Evolutionary conservation across 2,797 vertebrate species (phyloP).

Genomic region (Mycteria americana): DNA sequence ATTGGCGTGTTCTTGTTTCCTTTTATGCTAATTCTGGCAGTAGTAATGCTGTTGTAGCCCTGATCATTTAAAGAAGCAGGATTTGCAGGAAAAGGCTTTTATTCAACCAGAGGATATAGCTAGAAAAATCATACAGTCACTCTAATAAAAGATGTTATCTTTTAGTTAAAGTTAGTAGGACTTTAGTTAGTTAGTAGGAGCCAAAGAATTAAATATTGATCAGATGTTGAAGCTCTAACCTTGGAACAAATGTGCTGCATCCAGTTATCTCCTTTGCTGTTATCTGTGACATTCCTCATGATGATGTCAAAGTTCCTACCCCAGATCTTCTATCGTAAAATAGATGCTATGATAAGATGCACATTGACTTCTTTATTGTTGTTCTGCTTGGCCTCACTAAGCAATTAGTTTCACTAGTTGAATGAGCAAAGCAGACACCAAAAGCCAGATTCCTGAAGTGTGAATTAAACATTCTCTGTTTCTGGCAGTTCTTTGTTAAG

Average conservation of each 20-base stretch:
- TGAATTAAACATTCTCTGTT: background rate
- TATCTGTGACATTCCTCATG: background rate
- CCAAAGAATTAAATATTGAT: constrained; percentile 27
- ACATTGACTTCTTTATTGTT: background rate
- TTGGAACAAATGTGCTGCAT: background rate
- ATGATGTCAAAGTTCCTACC: constrained; percentile 2
- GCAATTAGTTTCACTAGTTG: background rate
- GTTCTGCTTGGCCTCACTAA: background rate
- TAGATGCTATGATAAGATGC: background rate
- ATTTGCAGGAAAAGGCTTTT: background rate
- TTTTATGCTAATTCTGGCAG: background rate
- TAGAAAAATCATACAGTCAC: background rate
- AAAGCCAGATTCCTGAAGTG: background rate
- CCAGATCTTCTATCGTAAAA: background rate
- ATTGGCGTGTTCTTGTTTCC: background rate
- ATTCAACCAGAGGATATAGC: background rate
- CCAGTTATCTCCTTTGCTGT: constrained; percentile 10
- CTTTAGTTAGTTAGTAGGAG: background rate
- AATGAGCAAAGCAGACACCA: background rate
- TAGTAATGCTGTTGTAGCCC: background rate
- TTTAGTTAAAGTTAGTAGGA: background rate
- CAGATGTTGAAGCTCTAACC: background rate
- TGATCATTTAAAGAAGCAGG: background rate
- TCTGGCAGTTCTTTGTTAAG: background rate
- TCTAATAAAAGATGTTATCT: background rate